These are phyloP conservation scores for Choloepus didactylus DNA, from an alignment of 2,797 vertebrate genomes.

Conservation along the genomic window DNA sequence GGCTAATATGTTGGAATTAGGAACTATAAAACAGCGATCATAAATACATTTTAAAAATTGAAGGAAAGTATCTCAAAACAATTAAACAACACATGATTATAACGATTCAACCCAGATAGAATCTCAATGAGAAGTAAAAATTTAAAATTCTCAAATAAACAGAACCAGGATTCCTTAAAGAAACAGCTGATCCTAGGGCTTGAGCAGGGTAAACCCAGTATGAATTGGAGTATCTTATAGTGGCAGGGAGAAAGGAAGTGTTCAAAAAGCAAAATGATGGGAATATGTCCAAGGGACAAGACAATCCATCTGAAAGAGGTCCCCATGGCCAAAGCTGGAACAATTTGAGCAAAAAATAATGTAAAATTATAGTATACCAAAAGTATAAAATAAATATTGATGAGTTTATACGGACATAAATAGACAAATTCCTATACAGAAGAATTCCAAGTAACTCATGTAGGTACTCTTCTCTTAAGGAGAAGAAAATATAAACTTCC, in stretches of 20 bases:
- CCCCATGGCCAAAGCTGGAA: background rate
- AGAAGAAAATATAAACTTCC: background rate
- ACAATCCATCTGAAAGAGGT: background rate
- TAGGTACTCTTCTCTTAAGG: background rate
- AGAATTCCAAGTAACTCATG: background rate
- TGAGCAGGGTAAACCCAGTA: background rate
- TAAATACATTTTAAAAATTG: conserved; percentile 11
- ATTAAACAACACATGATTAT: conserved; percentile 14
- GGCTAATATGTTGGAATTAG: background rate
- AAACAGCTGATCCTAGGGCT: background rate
- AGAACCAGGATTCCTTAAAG: background rate
- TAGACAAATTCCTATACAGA: background rate
- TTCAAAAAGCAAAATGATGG: background rate
- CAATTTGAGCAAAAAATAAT: background rate
- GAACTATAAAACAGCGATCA: background rate
- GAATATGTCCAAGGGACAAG: background rate
- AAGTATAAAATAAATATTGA: background rate
- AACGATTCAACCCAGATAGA: background rate
- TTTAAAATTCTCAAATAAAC: background rate
- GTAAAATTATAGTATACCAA: background rate
- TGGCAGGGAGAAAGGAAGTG: background rate
- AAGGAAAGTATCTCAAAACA: conserved; percentile 16
- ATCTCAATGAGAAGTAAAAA: background rate
- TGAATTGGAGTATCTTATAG: background rate
- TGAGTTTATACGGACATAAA: background rate